Evolutionary conservation across 2,888 invertebrate species (phyloP).

Genomic region (Geophilus truncorum): DNA sequence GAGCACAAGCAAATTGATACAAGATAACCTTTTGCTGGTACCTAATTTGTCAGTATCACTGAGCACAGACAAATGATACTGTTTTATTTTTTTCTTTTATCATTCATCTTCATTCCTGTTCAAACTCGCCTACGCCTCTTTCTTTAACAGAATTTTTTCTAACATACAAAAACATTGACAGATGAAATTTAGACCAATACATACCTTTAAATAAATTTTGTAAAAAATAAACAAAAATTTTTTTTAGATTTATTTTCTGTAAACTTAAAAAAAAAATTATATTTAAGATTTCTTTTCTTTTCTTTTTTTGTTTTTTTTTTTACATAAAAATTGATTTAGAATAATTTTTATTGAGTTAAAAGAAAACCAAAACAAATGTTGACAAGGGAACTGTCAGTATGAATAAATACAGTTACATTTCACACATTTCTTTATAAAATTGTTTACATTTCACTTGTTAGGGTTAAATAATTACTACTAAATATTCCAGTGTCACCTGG

Average conservation of each 20-base stretch:
- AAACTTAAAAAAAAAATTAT: neutral
- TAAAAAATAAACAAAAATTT: neutral
- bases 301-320: too few species aligned
- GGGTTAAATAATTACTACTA: too few species aligned
- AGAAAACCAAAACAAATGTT: too few species aligned
- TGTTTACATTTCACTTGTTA: too few species aligned
- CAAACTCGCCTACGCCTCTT: neutral
- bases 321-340: too few species aligned
- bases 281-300: neutral
- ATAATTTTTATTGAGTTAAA: too few species aligned
- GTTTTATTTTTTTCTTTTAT: neutral
- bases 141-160: neutral
- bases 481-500: too few species aligned
- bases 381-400: too few species aligned
- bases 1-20: conserved; percentile 15
- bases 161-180: neutral
- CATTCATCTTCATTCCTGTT: conserved; percentile 1
- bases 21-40: conserved; percentile 25
- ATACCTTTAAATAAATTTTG: neutral
- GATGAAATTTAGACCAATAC: neutral
- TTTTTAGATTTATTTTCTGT: neutral
- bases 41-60: conserved; percentile 19
- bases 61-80: conserved; percentile 20
- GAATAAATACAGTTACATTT: too few species aligned
- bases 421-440: too few species aligned